Conservation (phyloP, 2,113 vertebrate species). For the Nannospalax galili region DNA sequence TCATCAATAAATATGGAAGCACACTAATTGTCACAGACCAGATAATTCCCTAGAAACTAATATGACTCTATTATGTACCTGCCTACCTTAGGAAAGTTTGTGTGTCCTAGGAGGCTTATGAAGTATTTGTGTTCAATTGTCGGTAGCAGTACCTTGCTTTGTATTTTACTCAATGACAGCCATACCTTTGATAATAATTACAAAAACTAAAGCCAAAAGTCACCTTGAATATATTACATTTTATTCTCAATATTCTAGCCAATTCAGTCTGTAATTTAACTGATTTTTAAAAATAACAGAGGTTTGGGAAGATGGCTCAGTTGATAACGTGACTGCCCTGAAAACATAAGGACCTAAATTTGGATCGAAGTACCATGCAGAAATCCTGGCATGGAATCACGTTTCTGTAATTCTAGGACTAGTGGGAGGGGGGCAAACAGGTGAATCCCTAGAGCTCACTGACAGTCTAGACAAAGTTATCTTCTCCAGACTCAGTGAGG, state of each 20-base stretch:
- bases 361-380: too few species aligned
- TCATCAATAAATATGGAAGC: conserved; percentile 10
- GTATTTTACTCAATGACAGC: background rate
- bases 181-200: conserved; percentile 27
- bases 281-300: conserved; percentile 32
- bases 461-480: background rate
- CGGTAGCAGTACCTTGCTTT: conserved; percentile 48
- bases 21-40: conserved; percentile 6
- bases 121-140: conserved; percentile 40
- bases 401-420: background rate
- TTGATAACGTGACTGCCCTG: background rate
- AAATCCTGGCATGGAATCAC: background rate
- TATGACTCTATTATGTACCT: conserved; percentile 32
- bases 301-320: background rate
- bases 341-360: background rate
- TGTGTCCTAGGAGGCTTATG: conserved; percentile 11
- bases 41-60: conserved; percentile 47
- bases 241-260: background rate
- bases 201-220: background rate
- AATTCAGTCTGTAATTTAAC: conserved; percentile 31
- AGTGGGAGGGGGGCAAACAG: too few species aligned
- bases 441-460: background rate
- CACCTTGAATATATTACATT: conserved; percentile 13
- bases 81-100: conserved; percentile 29
- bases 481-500: background rate